Evolutionary conservation across 2,113 vertebrate genomes (phyloP).

Genomic region (Carlito syrichta): DNA sequence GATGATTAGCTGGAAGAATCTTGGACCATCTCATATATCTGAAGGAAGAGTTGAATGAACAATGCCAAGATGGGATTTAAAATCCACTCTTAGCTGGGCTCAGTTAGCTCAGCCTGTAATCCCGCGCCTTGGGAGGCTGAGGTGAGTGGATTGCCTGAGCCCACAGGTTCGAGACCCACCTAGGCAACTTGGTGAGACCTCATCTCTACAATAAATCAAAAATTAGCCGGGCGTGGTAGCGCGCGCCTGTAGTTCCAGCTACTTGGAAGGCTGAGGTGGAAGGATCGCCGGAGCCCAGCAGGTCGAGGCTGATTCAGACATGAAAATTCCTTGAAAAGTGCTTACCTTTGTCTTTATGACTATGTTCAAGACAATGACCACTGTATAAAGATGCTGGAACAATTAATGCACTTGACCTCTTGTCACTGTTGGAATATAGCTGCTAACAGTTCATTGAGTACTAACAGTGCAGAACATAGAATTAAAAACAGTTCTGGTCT

Average conservation of each 20-base stretch:
- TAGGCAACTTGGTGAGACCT: no score
- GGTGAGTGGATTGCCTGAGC: no score
- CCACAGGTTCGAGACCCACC: no score
- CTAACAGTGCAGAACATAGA: neutral
- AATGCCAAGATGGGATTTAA: neutral
- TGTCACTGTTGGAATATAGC: neutral
- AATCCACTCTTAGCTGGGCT: neutral
- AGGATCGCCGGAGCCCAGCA: no score
- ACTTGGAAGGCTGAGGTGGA: no score
- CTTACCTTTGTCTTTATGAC: neutral
- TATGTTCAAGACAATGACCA: neutral
- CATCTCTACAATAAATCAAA: no score
- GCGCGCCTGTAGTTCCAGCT: no score
- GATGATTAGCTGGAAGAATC: neutral
- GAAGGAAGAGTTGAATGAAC: neutral
- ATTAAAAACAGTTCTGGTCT: slow-evolving; percentile 39
- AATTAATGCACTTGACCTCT: neutral
- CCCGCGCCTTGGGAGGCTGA: no score
- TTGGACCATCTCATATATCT: neutral
- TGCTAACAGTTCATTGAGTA: neutral
- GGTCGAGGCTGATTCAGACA: no score
- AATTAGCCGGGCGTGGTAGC: no score
- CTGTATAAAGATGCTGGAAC: neutral
- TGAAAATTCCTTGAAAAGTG: neutral
- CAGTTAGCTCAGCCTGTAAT: no score